Base-by-base conservation (phyloP, 37 sponge, comb jelly and placozoan species). In the Geodia barretti region DNA sequence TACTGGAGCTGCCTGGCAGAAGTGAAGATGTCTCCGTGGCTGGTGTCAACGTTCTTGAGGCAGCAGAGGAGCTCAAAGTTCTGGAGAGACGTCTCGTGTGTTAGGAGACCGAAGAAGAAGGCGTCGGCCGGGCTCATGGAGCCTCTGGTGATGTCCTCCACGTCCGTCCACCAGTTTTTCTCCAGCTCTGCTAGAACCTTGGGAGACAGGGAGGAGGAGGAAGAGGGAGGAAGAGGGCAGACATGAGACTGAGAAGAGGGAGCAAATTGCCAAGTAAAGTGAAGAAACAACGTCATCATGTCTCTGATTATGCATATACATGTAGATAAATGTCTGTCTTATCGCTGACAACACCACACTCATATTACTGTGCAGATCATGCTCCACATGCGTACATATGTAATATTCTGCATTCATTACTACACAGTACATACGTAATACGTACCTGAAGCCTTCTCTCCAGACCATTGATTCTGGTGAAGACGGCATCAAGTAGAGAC, bases 141-240 rank as follows among this genome's bases (percentile, higher is more conserved):
- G 19, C 74, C 84, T 3, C 24, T n/a, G 37, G 73, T 73, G 31
- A 93, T 82, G 4, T 96, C 97, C 32, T 85, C 82, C 73, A 89
- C 88, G 34, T 93, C 94, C 29, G 77, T 41, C 74, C 84, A 88
- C 97, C 97, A 96, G 29, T 70, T 81, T 32, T 60, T 71, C 66
- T 96, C 97, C 76, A 93, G 59, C 66, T 96, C 97, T 4, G 87
- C 94, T 34, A 96, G 79, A 7, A 76, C 82, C 87, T 96, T 85
- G 25, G 60, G 42, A n/a, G n/a, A n/a, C n/a, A n/a, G n/a, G n/a
- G n/a, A n/a, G n/a, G n/a, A n/a, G n/a, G n/a, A 21, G 14, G 60
- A 59, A 20, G 20, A n/a, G n/a, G n/a, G n/a, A n/a, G n/a, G n/a
- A n/a, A n/a, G n/a, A n/a, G n/a, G n/a, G n/a, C n/a, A n/a, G n/a